Conservation (phyloP, 2,888 invertebrate species). For the Amphipyra tragopoginis region DNA sequence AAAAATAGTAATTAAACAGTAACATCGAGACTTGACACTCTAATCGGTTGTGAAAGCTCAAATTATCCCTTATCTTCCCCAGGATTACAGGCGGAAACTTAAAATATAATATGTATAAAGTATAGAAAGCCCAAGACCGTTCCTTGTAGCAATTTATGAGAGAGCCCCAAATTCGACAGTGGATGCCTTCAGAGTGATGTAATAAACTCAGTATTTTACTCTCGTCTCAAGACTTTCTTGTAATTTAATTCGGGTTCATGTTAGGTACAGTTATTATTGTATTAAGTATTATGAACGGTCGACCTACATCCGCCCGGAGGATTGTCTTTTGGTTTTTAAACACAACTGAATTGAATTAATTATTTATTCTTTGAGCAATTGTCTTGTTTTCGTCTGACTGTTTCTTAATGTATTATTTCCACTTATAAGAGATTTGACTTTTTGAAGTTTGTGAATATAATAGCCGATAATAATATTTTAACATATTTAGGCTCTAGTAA, state of each 20-base stretch:
- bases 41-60: too few relatives aligned
- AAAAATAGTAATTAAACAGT: too few relatives aligned
- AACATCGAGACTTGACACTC: too few relatives aligned
- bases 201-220: constrained; percentile 15
- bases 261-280: constrained; percentile 13
- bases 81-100: background rate
- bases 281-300: constrained; percentile 18
- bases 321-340: constrained; percentile 14
- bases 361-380: constrained; percentile 4
- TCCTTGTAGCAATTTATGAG: constrained; percentile 12
- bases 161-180: constrained; percentile 19
- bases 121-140: constrained; percentile 1
- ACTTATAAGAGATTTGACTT: too few relatives aligned
- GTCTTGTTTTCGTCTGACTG: constrained; percentile 4
- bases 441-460: too few relatives aligned
- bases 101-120: background rate
- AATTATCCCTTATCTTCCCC: background rate
- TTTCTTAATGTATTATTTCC: background rate
- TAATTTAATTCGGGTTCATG: constrained; percentile 13
- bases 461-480: too few relatives aligned
- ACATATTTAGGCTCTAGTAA: too few relatives aligned
- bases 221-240: constrained; percentile 7
- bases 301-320: constrained; percentile 14
- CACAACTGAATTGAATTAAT: constrained; percentile 27
- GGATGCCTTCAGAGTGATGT: constrained; percentile 17